Evolutionary conservation across 2,113 vertebrate species (phyloP).

Genomic region (Cricetomys ansorgei): DNA sequence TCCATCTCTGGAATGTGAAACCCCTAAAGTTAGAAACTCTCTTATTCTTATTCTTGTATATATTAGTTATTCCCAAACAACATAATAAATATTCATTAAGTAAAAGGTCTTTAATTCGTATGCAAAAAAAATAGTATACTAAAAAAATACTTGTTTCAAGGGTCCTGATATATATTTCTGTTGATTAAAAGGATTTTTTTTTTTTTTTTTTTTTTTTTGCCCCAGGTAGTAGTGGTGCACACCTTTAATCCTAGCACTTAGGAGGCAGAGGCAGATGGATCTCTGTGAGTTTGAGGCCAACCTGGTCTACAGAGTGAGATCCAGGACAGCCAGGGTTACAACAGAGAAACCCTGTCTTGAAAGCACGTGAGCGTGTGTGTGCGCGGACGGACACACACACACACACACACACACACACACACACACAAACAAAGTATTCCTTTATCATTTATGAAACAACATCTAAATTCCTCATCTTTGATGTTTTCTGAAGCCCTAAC

Average conservation of each 20-base stretch:
- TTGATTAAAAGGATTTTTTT: constrained; percentile 21
- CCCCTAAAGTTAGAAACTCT: constrained; percentile 35
- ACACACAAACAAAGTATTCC: too few species aligned
- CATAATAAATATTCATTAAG: constrained; percentile 21
- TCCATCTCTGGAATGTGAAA: constrained; percentile 24
- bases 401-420: too few species aligned
- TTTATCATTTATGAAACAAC: constrained; percentile 19
- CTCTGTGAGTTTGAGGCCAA: too few species aligned
- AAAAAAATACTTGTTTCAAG: constrained; percentile 14
- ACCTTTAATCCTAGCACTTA: too few species aligned
- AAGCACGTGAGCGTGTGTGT: too few species aligned
- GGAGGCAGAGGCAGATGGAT: too few species aligned
- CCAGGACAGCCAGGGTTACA: too few species aligned
- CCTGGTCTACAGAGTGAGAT: too few species aligned
- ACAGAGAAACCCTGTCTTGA: too few species aligned
- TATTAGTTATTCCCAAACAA: neutral
- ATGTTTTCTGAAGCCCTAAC: neutral
- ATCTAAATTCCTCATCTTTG: constrained; percentile 1
- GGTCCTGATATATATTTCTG: neutral
- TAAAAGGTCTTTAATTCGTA: constrained; percentile 50
- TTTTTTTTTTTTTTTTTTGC: too few species aligned
- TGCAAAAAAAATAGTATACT: constrained; percentile 43
- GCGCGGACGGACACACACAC: too few species aligned
- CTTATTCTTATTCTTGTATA: neutral
- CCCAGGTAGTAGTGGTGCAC: too few species aligned